Base-by-base conservation (phyloP, 2,888 invertebrate species). In the Phalera bucephala region DNA sequence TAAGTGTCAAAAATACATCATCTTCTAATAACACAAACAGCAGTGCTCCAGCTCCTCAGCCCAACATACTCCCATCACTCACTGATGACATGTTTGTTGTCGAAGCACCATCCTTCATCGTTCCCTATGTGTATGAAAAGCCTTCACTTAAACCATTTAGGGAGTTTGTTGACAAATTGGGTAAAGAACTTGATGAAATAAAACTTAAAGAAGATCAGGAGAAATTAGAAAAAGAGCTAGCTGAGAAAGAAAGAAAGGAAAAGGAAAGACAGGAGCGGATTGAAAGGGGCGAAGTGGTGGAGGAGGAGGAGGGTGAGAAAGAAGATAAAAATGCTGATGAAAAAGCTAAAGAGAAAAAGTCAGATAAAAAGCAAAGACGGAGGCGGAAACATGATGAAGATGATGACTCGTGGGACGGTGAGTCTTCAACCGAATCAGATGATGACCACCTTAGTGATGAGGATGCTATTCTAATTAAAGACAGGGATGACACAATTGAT, bases 81-180 rank as follows among this genome's bases (percentile, higher is more conserved):
- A 96, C 96, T 21, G 97, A 97, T 79, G 96, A 97, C 60, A 96
- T 97, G 95, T 97, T 95, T 83, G 96, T 97, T 13, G 94, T 97
- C 13, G 97, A 97, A 84, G 97, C 97, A 15, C 97, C 97, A 6
- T 96, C 96, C 21, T 97, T 97, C 70, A 97, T 97, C 75, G 97
- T 97, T 52, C 97, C 97, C 21, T 97, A 97, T 78, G 96, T 97
- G 8, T 97, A 97, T 83, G 97, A 97, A 77, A 97, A 97, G 76
- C 96, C 96, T 12, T 96, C 97, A 0, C 83, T 95, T 1, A 94
- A 95, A 66, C 94, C 95, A 44, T 91, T 97, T 45, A 94, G 93
- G 70, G 93, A 94, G 49, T 94, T 94, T 74, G 92, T 95, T 19
- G 91, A 91, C 32, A 92, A 93, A 68, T 82, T 94, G 43, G 93